These are phyloP conservation scores for Pomatostomus ruficeps DNA, from an alignment of 2,113 vertebrate species.

Conservation along the genomic window DNA sequence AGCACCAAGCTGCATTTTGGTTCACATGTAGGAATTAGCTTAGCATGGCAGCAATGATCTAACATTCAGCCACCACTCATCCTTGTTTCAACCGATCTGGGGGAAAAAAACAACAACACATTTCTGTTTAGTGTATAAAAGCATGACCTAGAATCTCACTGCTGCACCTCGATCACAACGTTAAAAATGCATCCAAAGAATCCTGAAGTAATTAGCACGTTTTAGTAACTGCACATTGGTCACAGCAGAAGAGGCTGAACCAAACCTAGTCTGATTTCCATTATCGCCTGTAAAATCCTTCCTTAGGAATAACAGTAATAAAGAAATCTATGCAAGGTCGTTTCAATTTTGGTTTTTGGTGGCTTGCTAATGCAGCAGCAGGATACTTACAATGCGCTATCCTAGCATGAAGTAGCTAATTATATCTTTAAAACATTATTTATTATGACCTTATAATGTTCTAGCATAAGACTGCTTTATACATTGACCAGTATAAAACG, in stretches of 20 bases:
- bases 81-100: conserved; percentile 5
- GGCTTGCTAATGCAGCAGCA: not conserved
- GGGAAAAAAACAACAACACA: not conserved
- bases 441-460: conserved; percentile 66
- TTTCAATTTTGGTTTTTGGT: not conserved
- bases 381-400: conserved; percentile 13
- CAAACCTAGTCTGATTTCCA: not conserved
- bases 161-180: not conserved
- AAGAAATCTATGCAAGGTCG: conserved; percentile 20
- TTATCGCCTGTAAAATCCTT: conserved; percentile 26
- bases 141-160: conserved; percentile 35
- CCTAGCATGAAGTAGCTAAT: conserved; percentile 59
- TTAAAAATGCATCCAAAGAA: conserved; percentile 11
- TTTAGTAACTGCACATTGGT: conserved; percentile 37
- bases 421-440: conserved; percentile 68
- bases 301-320: conserved; percentile 22
- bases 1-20: conserved; percentile 34
- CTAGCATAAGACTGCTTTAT: conserved; percentile 58
- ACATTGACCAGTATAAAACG: conserved; percentile 67
- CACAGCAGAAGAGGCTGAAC: conserved; percentile 57
- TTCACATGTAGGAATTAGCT: conserved; percentile 49
- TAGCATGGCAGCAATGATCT: not conserved
- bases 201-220: conserved; percentile 30
- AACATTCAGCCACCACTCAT: conserved; percentile 34
- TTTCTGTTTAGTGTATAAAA: conserved; percentile 28